A percentile compares a stretch with the other conserved stretches of the same genome.
Conservation (phyloP, 1,140 invertebrate species). For the Listronotus oregonensis region DNA sequence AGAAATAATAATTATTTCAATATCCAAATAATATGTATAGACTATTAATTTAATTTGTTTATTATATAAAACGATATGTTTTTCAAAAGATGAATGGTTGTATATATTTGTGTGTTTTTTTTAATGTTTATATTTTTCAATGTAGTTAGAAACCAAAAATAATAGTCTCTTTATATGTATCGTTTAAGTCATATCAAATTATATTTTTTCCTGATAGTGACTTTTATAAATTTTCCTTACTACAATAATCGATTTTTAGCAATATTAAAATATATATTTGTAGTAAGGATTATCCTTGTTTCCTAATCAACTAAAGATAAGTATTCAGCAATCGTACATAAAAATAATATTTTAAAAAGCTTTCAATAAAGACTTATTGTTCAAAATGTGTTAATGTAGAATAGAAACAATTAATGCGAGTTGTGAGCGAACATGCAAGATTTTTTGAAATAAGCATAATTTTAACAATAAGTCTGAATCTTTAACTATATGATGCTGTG, state of each 20-base stretch:
- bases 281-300: too few relatives aligned
- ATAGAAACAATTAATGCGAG: conserved; percentile 24
- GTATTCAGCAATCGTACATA: too few relatives aligned
- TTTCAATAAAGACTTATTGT: conserved; percentile 9
- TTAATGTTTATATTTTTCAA: conserved; percentile 1
- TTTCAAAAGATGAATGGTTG: conserved; percentile 5
- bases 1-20: background rate
- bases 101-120: conserved; percentile 4
- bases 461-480: conserved; percentile 19
- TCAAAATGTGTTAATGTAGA: conserved; percentile 17
- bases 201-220: conserved; percentile 16
- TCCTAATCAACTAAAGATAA: too few relatives aligned
- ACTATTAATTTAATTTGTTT: background rate
- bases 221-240: conserved; percentile 1
- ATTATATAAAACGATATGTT: background rate
- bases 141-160: conserved; percentile 24
- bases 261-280: too few relatives aligned
- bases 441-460: conserved; percentile 9
- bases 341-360: background rate
- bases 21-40: background rate
- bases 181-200: conserved; percentile 3
- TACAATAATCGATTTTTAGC: too few relatives aligned
- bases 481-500: conserved; percentile 21
- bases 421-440: conserved; percentile 31
- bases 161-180: conserved; percentile 18